Base-by-base conservation (phyloP, 2,113 vertebrate species). In the Rhegmatorhina hoffmannsi region DNA sequence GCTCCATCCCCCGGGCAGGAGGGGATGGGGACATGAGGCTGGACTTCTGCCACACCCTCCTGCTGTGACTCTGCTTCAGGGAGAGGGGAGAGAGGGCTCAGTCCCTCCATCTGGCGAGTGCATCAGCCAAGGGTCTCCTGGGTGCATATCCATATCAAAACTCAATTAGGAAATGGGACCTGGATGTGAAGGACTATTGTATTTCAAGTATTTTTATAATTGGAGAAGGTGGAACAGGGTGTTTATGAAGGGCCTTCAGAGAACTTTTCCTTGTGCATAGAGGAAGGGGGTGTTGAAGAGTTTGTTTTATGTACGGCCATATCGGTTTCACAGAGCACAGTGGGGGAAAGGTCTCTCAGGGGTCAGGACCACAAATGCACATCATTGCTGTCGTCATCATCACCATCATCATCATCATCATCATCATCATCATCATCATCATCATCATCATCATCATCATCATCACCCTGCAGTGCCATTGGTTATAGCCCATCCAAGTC, bases 111-210 rank as follows among this genome's bases (percentile, higher is more conserved):
- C 92, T 96, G 95, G 59, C 1, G 12, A 26, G 47, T 26, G 52
- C 69, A 64, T 86, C 64, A 84, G 87, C 52, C 38, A 0, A 17
- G 69, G 74, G 73, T 91, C 94, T 87, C 86, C 87, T n/a, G 80
- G 80, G 83, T 33, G 59, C 7, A 0, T 63, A 67, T 87, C 89
- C 38, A 1, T 88, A 93, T 81, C 94, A 74, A 59, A 89, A 74
- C 86, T 89, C 94, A 70, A 88, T 96, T 93, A 90, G 91, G 63
- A 89, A 92, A 84, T 6, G 91, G 80, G 87, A 78, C 80, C 89
- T 89, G 64, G 66, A 46, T 67, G 91, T 4, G 44, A 56, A 87
- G 69, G 52, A 43, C 80, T 92, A 80, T 83, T 90, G 86, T 80
- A 63, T 92, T 94, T 89, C 84, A 81, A 63, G 89, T 78, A 59